phyloP scores from a whole-genome alignment of 2,888 invertebrate species.

The Trachelus troglodyta region DNA sequence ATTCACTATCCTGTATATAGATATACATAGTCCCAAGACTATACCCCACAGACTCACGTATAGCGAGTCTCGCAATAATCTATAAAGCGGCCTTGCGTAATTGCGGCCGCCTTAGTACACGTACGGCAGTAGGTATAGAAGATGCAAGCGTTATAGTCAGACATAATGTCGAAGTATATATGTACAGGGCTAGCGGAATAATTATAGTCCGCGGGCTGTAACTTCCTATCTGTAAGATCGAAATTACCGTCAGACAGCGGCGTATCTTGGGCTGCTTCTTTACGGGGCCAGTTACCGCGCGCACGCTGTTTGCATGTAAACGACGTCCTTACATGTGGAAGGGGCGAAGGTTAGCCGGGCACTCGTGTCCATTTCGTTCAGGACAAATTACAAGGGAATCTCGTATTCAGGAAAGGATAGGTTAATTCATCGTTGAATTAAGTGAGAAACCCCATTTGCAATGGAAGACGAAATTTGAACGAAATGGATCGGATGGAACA shows the following conservation, averaged over 20 bases:
- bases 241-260: slow-evolving; percentile 47
- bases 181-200: slow-evolving; percentile 30
- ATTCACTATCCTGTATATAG: not conserved
- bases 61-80: not conserved
- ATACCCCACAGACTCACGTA: not conserved
- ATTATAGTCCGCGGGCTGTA: slow-evolving; percentile 46
- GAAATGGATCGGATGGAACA: not conserved
- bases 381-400: slow-evolving; percentile 35
- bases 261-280: slow-evolving; percentile 52
- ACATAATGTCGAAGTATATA: slow-evolving; percentile 12
- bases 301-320: slow-evolving; percentile 52
- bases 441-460: slow-evolving; percentile 1
- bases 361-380: slow-evolving; percentile 37
- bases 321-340: slow-evolving; percentile 46
- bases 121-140: not conserved
- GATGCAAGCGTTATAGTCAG: slow-evolving; percentile 2
- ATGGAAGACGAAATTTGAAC: not conserved
- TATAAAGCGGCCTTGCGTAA: not conserved
- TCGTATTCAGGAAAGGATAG: slow-evolving; percentile 19
- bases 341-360: slow-evolving; percentile 37
- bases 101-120: not conserved
- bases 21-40: not conserved
- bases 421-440: slow-evolving; percentile 22
- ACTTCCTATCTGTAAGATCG: slow-evolving; percentile 50
- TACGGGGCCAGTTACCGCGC: slow-evolving; percentile 45